Evolutionary conservation across 2,797 vertebrate genomes (phyloP), one percentile per base, ranked within the genome.

Genomic region (Zenarchopterus dispar): DNA sequence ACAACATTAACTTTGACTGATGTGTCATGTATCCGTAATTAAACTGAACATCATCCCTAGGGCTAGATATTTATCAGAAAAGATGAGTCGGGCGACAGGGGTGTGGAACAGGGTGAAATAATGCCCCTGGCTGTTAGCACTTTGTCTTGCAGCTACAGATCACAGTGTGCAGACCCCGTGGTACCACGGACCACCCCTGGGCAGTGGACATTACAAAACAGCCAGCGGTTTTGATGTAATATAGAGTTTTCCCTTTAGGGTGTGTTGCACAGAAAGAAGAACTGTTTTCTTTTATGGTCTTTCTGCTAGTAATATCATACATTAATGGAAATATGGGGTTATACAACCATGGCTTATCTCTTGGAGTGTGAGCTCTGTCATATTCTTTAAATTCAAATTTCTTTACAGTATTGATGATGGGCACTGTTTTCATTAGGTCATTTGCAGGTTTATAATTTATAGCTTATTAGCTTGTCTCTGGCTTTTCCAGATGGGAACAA

Each of bases 1-100:
- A 80, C 72, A 88, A 82, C 75, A 78, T 84, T 88, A 80, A 78
- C 55, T 57, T 73, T 86, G 81, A 90, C 81, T 84, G 84, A 85
- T 89, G 78, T 82, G 84, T 60, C 23, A 19, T 65, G 70, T 56
- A 61, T 82, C 67, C 69, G 81, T 90, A 87, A 90, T 92, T 88
- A 89, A 89, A 85, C 73, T 23, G 67, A 88, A 84, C 84, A 84
- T 75, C 79, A 62, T 91, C 86, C 88, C 73, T 16, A 55, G 75
- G 77, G 88, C 73, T 53, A 68, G 73, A 80, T 82, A 80, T 82
- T 70, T 87, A 81, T 82, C 70, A 70, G 79, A 80, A 84, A 83
- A 77, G 80, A 86, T 77, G 82, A 84, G 81, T 88, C 77, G 66
- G 80, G 63, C 67, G 65, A 64, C 57, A 81, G 65, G 71, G 62